Evolutionary conservation across 2,113 vertebrate genomes (phyloP), one percentile per base, ranked within the genome.

Genomic region (Sceloporus undulatus): DNA sequence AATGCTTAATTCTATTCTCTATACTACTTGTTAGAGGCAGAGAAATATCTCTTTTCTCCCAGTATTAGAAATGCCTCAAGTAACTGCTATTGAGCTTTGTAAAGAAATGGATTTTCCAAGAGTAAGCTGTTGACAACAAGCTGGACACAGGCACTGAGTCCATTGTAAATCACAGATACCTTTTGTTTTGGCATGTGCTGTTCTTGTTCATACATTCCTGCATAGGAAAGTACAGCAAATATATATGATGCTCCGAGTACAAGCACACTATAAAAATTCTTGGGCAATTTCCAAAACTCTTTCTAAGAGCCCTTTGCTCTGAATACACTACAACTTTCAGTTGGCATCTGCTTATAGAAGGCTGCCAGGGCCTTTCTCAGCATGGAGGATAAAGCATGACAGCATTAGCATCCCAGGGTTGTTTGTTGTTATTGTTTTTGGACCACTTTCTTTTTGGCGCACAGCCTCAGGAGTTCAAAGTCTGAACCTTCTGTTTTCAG

Each of bases 401-500:
- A 92, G 56, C 0, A 0, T 0, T 82, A 88, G 18, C 54, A 54
- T 76, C 85, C 80, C 52, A 40, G 42, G 25, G 78, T 27, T 79
- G 52, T 16, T 34, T 16, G n/a, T 66, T 65, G 54, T 54, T 62
- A 10, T n/a, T 56, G 18, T 52, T 38, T 34, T 79, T 87, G 86
- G 82, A 84, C 90, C 77, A 48, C 4, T 1, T 38, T 83, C 82
- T 48, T 79, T 89, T 90, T 11, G 0, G 89, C 84, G 74, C 75
- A 68, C 1, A 90, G 4, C 52, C 77, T 82, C 89, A 85, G 87
- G 79, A 34, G 78, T 92, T 86, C 82, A 90, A 66, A 90, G 84
- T 23, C 52, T 82, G 81, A 89, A 79, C 66, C 79, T 92, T 65
- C 81, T 71, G 54, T 82, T 87, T 48, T 79, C 68, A 56, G 38